Conservation (phyloP, 2,797 vertebrate species). For the Gymnothorax javanicus region DNA sequence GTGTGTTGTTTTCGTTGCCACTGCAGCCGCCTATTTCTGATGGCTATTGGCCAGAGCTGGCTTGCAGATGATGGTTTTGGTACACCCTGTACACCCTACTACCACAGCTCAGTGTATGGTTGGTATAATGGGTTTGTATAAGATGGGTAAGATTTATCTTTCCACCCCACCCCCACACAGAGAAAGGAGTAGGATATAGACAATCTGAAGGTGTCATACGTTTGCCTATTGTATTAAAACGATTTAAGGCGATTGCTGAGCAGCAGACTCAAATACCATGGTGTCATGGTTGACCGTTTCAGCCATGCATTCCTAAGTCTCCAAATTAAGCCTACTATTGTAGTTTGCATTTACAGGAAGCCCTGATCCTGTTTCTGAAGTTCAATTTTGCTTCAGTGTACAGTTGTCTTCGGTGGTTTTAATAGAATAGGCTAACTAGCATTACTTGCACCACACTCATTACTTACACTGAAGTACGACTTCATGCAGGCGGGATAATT, state of each 20-base stretch:
- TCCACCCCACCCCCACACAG: constrained; percentile 81
- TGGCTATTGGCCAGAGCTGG: constrained; percentile 97
- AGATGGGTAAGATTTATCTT: constrained; percentile 98
- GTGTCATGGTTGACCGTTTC: constrained; percentile 20
- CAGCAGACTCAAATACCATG: constrained; percentile 8
- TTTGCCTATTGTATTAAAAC: constrained; percentile 74
- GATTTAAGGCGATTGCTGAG: constrained; percentile 48
- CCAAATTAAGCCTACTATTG: constrained; percentile 15
- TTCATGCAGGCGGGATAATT: neutral
- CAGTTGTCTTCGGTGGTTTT: constrained; percentile 65
- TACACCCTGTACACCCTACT: constrained; percentile 91
- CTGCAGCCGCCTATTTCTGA: constrained; percentile 99
- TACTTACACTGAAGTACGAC: constrained; percentile 6
- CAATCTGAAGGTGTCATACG: constrained; percentile 60
- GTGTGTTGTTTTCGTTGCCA: constrained; percentile 98
- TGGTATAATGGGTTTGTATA: constrained; percentile 99
- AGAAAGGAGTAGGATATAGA: constrained; percentile 67
- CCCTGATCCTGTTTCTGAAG: neutral
- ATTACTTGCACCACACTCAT: constrained; percentile 21
- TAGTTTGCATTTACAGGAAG: constrained; percentile 27
- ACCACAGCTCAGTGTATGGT: constrained; percentile 99
- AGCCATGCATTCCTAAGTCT: constrained; percentile 1
- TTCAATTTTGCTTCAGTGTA: constrained; percentile 29
- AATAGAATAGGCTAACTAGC: constrained; percentile 66
- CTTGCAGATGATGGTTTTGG: constrained; percentile 99